A percentile compares a stretch with the other conserved stretches of the same genome.
Evolutionary conservation across 2,113 vertebrate genomes (phyloP).

Genomic region (Amia ocellicauda): DNA sequence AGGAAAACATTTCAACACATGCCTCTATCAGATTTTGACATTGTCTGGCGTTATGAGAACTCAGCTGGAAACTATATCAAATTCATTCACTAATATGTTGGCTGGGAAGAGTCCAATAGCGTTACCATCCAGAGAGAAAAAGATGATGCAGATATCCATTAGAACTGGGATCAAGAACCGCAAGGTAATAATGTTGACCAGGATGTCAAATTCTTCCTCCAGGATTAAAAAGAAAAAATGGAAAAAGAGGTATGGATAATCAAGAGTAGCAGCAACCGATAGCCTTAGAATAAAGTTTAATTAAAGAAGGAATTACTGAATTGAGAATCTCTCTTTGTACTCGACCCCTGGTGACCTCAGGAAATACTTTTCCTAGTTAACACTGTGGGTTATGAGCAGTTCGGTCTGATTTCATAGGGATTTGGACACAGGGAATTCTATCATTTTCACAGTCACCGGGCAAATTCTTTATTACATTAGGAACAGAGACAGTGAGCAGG

Average conservation of each 20-base stretch:
- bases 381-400: constrained; percentile 56
- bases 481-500: constrained; percentile 38
- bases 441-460: constrained; percentile 45
- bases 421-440: constrained; percentile 66
- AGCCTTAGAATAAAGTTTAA: constrained; percentile 49
- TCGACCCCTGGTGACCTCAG: constrained; percentile 61
- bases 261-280: constrained; percentile 30
- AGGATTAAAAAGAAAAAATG: not conserved
- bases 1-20: not conserved
- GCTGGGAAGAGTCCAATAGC: not conserved
- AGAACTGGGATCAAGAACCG: not conserved
- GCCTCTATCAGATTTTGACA: not conserved
- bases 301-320: constrained; percentile 62
- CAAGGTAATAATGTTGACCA: constrained; percentile 17
- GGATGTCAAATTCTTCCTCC: constrained; percentile 25
- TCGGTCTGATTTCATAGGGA: constrained; percentile 66
- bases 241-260: constrained; percentile 30
- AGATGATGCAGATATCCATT: constrained; percentile 27
- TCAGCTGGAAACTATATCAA: constrained; percentile 39
- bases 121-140: constrained; percentile 33
- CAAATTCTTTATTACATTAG: constrained; percentile 61
- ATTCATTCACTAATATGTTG: not conserved
- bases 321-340: constrained; percentile 65
- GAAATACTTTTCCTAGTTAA: constrained; percentile 71
- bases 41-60: not conserved